phyloP scores from a whole-genome alignment of 2,797 vertebrate species.

The Menidia menidia region DNA sequence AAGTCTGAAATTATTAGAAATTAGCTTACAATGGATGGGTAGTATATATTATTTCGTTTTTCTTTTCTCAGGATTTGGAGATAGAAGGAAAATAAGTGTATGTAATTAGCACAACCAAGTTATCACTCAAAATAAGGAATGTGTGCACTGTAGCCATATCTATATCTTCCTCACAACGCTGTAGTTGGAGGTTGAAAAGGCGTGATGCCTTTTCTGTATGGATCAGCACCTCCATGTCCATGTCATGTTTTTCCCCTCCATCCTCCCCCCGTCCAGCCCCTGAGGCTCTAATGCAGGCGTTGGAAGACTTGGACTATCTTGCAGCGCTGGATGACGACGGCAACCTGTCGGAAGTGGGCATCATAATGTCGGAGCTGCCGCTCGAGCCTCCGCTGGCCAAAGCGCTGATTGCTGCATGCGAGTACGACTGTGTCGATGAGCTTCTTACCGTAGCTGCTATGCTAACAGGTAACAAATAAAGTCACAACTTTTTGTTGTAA shows the following conservation, averaged over 20 bases:
- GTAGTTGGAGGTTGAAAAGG: background rate
- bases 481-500: background rate
- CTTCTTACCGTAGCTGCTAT: slow-evolving; percentile 95
- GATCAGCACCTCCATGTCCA: background rate
- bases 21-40: too few relatives aligned
- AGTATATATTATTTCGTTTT: too few relatives aligned
- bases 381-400: slow-evolving; percentile 92
- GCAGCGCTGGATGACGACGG: slow-evolving; percentile 93
- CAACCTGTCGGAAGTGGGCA: slow-evolving; percentile 93
- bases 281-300: slow-evolving; percentile 93
- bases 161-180: background rate
- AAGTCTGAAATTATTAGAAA: too few relatives aligned
- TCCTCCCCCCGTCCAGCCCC: slow-evolving; percentile 82
- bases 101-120: too few relatives aligned
- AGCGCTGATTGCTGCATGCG: slow-evolving; percentile 92
- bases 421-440: slow-evolving; percentile 94
- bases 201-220: background rate
- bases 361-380: slow-evolving; percentile 95
- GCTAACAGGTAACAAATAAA: slow-evolving; percentile 85
- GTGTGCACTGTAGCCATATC: too few relatives aligned
- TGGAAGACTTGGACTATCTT: slow-evolving; percentile 97
- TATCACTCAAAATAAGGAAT: too few relatives aligned
- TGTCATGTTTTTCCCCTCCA: too few relatives aligned
- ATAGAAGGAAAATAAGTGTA: too few relatives aligned
- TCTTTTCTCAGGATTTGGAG: too few relatives aligned